These are phyloP conservation scores for Actinopyga echinites DNA, from an alignment of 53 echinoderm and acorn worm genomes.

Conservation along the genomic window DNA sequence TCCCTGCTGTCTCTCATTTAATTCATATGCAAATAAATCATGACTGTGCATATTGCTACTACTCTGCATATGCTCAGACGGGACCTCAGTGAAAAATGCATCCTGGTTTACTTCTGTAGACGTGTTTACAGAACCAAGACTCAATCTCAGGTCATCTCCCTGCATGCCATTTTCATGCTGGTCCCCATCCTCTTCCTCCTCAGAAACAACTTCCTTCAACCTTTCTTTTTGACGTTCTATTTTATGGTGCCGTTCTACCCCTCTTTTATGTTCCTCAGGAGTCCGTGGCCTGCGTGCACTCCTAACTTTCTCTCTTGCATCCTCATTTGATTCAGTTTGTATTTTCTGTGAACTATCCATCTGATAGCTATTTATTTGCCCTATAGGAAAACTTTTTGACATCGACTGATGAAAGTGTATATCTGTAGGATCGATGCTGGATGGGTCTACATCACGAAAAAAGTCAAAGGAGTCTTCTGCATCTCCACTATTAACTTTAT, in stretches of 20 bases:
- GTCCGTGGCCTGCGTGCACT: slow-evolving; percentile 61
- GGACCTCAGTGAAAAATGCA: slow-evolving; percentile 5
- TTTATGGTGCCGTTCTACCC: slow-evolving; percentile 70
- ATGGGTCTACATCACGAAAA: too few species aligned
- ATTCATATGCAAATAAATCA: neutral
- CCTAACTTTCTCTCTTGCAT: neutral
- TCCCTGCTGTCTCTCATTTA: slow-evolving; percentile 17
- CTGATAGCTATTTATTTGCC: too few species aligned
- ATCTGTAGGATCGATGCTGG: too few species aligned
- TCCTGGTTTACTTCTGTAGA: neutral
- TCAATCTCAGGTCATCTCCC: neutral
- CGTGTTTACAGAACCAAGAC: neutral
- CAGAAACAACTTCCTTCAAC: neutral
- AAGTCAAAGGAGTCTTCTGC: too few species aligned
- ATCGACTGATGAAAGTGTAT: too few species aligned
- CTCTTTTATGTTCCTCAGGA: slow-evolving; percentile 65
- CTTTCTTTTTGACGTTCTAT: slow-evolving; percentile 41
- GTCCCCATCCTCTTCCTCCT: neutral
- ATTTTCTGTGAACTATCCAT: too few species aligned
- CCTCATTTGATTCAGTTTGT: too few species aligned
- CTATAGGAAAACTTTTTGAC: too few species aligned
- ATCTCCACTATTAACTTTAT: too few species aligned
- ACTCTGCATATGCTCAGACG: neutral
- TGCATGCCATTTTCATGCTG: neutral
- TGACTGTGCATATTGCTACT: neutral